A percentile compares a stretch with the other conserved stretches of the same genome.
Conservation (phyloP, 1,140 invertebrate genomes). For the Chlorops oryzae region DNA sequence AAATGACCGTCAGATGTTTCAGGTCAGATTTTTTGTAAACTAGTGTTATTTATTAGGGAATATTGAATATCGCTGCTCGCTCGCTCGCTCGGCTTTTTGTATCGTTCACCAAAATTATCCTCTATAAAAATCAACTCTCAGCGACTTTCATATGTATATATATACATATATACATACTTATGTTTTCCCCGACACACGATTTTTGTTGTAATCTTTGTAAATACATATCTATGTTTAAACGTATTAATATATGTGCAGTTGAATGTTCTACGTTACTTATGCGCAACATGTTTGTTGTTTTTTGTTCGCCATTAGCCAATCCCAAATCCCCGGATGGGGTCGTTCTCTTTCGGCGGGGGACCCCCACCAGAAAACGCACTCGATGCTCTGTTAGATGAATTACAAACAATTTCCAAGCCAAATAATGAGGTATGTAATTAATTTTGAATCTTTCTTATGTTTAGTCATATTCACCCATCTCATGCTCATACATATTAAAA, state of each 20-base stretch:
- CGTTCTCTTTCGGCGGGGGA: constrained; percentile 61
- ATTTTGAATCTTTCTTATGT: too few species aligned
- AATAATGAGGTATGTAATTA: constrained; percentile 36
- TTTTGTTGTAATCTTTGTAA: too few species aligned
- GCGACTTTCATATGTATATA: constrained; percentile 31
- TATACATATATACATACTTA: constrained; percentile 32
- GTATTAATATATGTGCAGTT: too few species aligned
- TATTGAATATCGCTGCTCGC: too few species aligned
- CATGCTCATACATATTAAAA: neutral
- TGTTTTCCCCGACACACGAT: too few species aligned
- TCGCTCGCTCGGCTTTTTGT: too few species aligned
- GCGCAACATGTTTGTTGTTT: constrained; percentile 19
- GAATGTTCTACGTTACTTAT: too few species aligned
- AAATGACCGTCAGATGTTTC: too few species aligned
- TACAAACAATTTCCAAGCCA: constrained; percentile 76
- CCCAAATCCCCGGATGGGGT: constrained; percentile 55
- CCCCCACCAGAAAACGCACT: constrained; percentile 79
- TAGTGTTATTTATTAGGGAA: too few species aligned
- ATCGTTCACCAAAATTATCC: too few species aligned
- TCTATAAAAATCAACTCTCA: constrained; percentile 30
- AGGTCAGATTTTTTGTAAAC: too few species aligned
- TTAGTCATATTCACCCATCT: too few species aligned
- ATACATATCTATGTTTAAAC: constrained; percentile 11
- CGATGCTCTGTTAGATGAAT: constrained; percentile 89
- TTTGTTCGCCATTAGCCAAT: constrained; percentile 35